These are phyloP conservation scores for Cephus sareptanus DNA, from an alignment of 2,888 invertebrate species.

Conservation along the genomic window DNA sequence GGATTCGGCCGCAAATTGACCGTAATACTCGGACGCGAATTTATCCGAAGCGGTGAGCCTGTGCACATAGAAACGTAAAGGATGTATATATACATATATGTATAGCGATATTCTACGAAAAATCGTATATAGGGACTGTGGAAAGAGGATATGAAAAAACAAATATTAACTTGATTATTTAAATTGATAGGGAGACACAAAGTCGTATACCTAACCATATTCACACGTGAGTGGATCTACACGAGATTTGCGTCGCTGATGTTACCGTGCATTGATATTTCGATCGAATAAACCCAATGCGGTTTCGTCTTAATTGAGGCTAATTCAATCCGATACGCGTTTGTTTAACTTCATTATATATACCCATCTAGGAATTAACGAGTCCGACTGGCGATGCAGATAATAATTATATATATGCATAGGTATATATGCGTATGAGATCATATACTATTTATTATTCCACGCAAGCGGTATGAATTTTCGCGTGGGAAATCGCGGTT, in stretches of 20 bases:
- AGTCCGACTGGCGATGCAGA: too few relatives aligned
- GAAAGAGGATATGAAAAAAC: conserved; percentile 33
- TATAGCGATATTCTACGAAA: not conserved
- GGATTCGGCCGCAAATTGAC: conserved; percentile 59
- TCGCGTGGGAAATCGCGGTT: too few relatives aligned
- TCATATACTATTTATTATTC: too few relatives aligned
- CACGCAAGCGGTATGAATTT: too few relatives aligned
- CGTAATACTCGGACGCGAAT: conserved; percentile 12
- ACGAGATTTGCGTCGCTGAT: not conserved
- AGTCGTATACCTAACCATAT: too few relatives aligned
- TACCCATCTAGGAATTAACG: too few relatives aligned
- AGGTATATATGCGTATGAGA: too few relatives aligned
- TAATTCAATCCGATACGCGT: conserved; percentile 14
- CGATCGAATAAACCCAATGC: not conserved
- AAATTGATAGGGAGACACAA: conserved; percentile 30
- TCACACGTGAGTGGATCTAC: not conserved
- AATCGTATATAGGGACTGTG: conserved; percentile 24
- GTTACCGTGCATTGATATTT: conserved; percentile 13
- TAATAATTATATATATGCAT: too few relatives aligned
- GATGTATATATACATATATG: too few relatives aligned
- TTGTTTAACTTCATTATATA: conserved; percentile 11
- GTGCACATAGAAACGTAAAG: too few relatives aligned
- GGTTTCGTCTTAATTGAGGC: conserved; percentile 10
- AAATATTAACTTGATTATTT: conserved; percentile 48
- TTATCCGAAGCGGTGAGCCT: not conserved